Percentiles rank a stretch among this genome's conserved stretches.
Evolutionary conservation across 1,140 invertebrate genomes (phyloP).

Genomic region (Philopotamus ludificatus): DNA sequence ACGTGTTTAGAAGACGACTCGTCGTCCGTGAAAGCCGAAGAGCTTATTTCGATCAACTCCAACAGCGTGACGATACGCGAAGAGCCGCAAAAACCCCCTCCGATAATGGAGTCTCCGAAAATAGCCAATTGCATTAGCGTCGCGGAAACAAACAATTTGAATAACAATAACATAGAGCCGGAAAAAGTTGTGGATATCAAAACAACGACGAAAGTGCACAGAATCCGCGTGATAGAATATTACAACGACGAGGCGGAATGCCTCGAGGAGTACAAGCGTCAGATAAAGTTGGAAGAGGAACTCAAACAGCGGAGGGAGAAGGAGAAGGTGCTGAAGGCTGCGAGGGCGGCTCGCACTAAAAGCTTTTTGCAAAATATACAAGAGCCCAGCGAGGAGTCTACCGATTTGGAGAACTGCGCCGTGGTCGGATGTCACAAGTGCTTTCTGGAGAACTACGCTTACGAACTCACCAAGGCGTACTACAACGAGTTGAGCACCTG

Average conservation of each 20-base stretch:
- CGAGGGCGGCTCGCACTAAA: constrained; percentile 45
- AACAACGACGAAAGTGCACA: constrained; percentile 33
- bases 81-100: constrained; percentile 47
- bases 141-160: background rate
- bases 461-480: constrained; percentile 52
- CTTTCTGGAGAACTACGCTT: constrained; percentile 55
- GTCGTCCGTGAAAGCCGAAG: constrained; percentile 49
- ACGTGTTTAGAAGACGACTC: constrained; percentile 55
- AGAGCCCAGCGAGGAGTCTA: constrained; percentile 54
- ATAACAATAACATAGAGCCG: background rate
- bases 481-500: constrained; percentile 50
- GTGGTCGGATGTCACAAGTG: constrained; percentile 54
- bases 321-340: constrained; percentile 40
- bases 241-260: constrained; percentile 57
- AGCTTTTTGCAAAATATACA: constrained; percentile 44
- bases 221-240: constrained; percentile 48
- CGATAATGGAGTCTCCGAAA: constrained; percentile 38
- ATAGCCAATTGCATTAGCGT: background rate
- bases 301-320: constrained; percentile 44
- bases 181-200: background rate
- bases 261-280: constrained; percentile 51
- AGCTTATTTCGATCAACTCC: constrained; percentile 50
- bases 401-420: constrained; percentile 47
- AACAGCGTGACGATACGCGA: constrained; percentile 40
- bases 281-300: constrained; percentile 51